Evolutionary conservation across 1,140 invertebrate genomes (phyloP).

Genomic region (Spodoptera frugiperda): DNA sequence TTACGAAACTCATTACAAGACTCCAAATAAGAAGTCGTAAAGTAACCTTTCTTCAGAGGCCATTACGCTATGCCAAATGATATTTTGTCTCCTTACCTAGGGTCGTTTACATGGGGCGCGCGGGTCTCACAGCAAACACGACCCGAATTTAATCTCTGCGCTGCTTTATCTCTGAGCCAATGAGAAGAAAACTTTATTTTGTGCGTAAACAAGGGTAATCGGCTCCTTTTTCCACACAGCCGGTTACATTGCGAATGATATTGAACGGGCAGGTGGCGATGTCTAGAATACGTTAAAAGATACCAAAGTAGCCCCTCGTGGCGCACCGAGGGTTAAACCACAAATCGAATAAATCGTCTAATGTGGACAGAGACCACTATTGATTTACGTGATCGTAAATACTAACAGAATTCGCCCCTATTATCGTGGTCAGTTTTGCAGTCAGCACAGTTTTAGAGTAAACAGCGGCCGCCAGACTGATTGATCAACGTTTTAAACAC

Average conservation of each 20-base stretch:
- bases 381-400: constrained; percentile 59
- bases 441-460: constrained; percentile 36
- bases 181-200: constrained; percentile 84
- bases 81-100: constrained; percentile 78
- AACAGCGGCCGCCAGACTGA: constrained; percentile 6
- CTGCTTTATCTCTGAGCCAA: constrained; percentile 77
- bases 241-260: constrained; percentile 71
- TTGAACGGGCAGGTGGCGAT: constrained; percentile 75
- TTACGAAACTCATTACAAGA: constrained; percentile 83
- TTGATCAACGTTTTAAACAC: constrained; percentile 3
- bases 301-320: constrained; percentile 42
- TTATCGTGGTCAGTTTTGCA: constrained; percentile 39
- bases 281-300: constrained; percentile 77
- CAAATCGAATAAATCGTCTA: constrained; percentile 60
- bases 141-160: constrained; percentile 80
- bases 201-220: constrained; percentile 82
- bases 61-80: constrained; percentile 83
- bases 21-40: constrained; percentile 81
- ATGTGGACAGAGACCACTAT: constrained; percentile 52
- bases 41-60: constrained; percentile 75
- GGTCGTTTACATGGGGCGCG: constrained; percentile 73
- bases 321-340: constrained; percentile 36
- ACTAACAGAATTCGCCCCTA: constrained; percentile 48
- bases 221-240: constrained; percentile 75
- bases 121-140: constrained; percentile 73